Evolutionary conservation across 92 coral and sea anemone species (phyloP).

Genomic region (Parazoanthus atlanticus): DNA sequence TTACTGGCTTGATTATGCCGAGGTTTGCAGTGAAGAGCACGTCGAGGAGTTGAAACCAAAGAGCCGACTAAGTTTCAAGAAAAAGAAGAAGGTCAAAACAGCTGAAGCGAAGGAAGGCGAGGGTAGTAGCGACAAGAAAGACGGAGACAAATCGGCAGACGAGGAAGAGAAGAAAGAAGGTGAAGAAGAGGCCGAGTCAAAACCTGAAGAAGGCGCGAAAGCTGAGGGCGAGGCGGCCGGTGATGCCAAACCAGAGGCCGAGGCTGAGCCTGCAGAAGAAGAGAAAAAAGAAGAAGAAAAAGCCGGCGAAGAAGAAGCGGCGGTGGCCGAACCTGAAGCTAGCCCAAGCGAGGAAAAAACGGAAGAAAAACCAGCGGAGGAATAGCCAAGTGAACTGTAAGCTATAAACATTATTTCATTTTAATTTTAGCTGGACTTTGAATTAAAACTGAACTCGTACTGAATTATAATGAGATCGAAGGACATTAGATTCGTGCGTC

Average conservation of each 20-base stretch:
- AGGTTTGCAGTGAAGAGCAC: slow-evolving; percentile 87
- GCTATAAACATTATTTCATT: slow-evolving; percentile 38
- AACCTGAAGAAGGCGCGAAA: slow-evolving; percentile 42
- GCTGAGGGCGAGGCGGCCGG: slow-evolving; percentile 36
- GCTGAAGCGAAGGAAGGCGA: slow-evolving; percentile 50
- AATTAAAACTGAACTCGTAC: slow-evolving; percentile 23
- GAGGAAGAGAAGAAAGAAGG: slow-evolving; percentile 53
- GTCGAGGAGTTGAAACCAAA: slow-evolving; percentile 88
- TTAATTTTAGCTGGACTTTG: slow-evolving; percentile 45
- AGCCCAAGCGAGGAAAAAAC: slow-evolving; percentile 68
- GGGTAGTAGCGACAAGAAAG: slow-evolving; percentile 59
- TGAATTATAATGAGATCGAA: slow-evolving; percentile 37
- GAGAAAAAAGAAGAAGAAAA: slow-evolving; percentile 58
- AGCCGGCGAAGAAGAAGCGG: slow-evolving; percentile 52
- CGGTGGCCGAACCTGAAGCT: slow-evolving; percentile 58
- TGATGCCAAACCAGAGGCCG: slow-evolving; percentile 54
- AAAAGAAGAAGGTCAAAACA: slow-evolving; percentile 76
- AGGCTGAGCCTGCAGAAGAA: slow-evolving; percentile 49
- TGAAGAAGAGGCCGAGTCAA: slow-evolving; percentile 53
- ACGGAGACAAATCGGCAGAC: slow-evolving; percentile 59
- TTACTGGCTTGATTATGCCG: slow-evolving; percentile 94
- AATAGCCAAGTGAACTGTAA: slow-evolving; percentile 66
- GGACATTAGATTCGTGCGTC: slow-evolving; percentile 43
- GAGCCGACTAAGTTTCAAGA: slow-evolving; percentile 80
- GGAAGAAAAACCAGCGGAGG: slow-evolving; percentile 65